Evolutionary conservation across 2,113 vertebrate species (phyloP).

Genomic region (Saguinus imperator): DNA sequence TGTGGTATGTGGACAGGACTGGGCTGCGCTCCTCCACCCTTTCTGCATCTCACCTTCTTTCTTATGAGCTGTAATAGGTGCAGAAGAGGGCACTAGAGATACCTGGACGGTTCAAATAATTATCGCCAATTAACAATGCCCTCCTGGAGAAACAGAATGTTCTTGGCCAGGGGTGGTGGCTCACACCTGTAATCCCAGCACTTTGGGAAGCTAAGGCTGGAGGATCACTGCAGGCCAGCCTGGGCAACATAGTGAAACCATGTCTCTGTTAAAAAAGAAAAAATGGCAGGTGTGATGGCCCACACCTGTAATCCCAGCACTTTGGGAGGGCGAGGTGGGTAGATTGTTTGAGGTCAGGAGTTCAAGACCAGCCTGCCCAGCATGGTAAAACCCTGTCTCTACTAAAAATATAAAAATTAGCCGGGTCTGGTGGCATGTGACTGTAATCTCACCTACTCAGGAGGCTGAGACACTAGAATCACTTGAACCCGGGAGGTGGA

Average conservation of each 20-base stretch:
- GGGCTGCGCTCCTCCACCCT: rapidly evolving
- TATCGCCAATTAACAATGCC: rapidly evolving
- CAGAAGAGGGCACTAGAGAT: background rate
- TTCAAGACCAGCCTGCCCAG: background rate
- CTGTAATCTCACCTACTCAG: background rate
- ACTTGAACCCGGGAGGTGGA: background rate
- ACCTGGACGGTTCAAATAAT: background rate
- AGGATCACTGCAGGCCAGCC: background rate
- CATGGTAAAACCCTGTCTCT: background rate
- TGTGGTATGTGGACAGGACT: constrained; percentile 83
- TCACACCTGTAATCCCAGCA: background rate
- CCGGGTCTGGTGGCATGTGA: background rate
- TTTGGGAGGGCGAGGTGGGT: background rate
- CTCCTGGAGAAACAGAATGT: background rate
- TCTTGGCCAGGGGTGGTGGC: too few species aligned
- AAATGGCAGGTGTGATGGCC: background rate
- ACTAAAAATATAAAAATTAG: background rate
- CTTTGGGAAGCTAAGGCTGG: background rate
- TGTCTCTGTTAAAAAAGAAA: background rate
- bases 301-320: background rate
- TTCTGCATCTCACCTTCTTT: background rate
- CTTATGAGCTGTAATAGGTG: rapidly evolving
- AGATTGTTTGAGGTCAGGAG: background rate
- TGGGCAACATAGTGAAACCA: background rate
- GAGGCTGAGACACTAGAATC: background rate